Percentiles rank a stretch among this genome's conserved stretches.
phyloP scores from a whole-genome alignment of 2,888 invertebrate genomes.

The Netelia melanura region DNA sequence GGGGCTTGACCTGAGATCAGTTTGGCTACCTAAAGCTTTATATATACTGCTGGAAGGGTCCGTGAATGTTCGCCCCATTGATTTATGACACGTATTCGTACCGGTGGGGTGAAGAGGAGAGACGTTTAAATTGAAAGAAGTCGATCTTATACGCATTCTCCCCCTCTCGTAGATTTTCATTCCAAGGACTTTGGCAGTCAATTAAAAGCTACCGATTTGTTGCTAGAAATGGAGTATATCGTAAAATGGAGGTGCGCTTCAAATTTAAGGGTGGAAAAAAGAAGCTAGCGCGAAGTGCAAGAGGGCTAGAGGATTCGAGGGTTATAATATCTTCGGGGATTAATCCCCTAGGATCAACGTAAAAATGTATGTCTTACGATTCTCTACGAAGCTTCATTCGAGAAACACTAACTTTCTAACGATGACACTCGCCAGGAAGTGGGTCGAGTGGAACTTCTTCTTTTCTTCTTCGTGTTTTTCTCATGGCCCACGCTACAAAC shows the following conservation, averaged over 20 bases:
- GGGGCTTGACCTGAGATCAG: constrained; percentile 55
- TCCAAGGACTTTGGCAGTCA: constrained; percentile 12
- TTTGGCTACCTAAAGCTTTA: constrained; percentile 42
- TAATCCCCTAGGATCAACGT: constrained; percentile 26
- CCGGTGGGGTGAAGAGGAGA: constrained; percentile 5
- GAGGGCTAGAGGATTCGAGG: background rate
- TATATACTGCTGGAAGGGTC: constrained; percentile 45
- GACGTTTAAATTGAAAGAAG: constrained; percentile 50
- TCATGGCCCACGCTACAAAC: constrained; percentile 12
- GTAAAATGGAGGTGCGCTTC: constrained; percentile 36
- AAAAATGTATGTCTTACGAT: constrained; percentile 46
- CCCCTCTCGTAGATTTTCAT: constrained; percentile 16
- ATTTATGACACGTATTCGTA: constrained; percentile 56
- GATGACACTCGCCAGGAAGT: constrained; percentile 56
- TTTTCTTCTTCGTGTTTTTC: constrained; percentile 14
- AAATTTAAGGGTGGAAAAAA: constrained; percentile 13
- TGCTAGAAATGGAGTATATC: constrained; percentile 43
- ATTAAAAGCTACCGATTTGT: constrained; percentile 28
- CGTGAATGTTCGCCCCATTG: constrained; percentile 47
- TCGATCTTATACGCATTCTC: constrained; percentile 13
- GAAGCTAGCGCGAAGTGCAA: background rate
- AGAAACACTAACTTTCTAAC: constrained; percentile 58
- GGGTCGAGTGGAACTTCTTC: constrained; percentile 50
- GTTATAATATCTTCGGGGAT: constrained; percentile 5
- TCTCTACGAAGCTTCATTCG: constrained; percentile 38